Evolutionary conservation across 2,113 vertebrate genomes (phyloP).

Genomic region (Melanocharis versteri): DNA sequence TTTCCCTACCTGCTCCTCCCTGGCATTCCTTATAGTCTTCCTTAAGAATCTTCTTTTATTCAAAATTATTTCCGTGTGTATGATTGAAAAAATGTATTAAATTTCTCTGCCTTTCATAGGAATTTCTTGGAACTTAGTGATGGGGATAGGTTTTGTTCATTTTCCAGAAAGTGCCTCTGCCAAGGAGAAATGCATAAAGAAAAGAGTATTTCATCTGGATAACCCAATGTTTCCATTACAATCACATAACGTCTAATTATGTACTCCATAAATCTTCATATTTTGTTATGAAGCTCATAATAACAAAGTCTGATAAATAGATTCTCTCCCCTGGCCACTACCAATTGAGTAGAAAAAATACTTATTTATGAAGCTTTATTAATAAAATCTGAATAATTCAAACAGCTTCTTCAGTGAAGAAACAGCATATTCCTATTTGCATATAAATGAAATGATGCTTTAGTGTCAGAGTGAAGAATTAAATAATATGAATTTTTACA

Average conservation of each 20-base stretch:
- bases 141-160: background rate
- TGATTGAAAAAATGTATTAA: background rate
- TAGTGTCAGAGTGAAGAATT: constrained; percentile 69
- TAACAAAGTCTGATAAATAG: constrained; percentile 56
- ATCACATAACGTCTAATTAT: constrained; percentile 54
- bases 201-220: constrained; percentile 26
- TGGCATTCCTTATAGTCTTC: background rate
- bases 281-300: constrained; percentile 57
- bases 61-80: background rate
- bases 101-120: background rate
- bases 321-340: constrained; percentile 41
- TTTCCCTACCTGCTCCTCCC: background rate
- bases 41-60: background rate
- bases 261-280: constrained; percentile 61
- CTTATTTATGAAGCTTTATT: constrained; percentile 60
- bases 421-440: constrained; percentile 62
- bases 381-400: constrained; percentile 67
- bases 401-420: constrained; percentile 54
- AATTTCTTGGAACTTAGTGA: background rate
- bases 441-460: constrained; percentile 71
- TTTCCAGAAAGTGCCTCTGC: constrained; percentile 3
- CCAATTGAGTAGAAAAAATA: constrained; percentile 58
- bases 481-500: constrained; percentile 68
- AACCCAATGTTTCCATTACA: constrained; percentile 50
- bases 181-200: constrained; percentile 9